These are phyloP conservation scores for Elysia chlorotica DNA, from an alignment of 1,140 invertebrate species.

Conservation along the genomic window DNA sequence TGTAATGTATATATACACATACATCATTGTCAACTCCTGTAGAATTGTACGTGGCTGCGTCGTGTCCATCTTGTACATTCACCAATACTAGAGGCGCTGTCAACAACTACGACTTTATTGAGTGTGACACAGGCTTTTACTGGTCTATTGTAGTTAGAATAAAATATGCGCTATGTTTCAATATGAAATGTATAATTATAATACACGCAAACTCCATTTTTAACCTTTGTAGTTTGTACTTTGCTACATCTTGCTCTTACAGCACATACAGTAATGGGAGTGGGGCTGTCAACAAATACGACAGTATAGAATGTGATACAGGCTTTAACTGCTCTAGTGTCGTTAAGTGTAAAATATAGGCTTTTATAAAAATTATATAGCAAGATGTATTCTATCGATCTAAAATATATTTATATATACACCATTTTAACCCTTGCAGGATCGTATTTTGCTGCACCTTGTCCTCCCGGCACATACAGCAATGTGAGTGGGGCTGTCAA, in stretches of 20 bases:
- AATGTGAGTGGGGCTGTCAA: slow-evolving; percentile 55
- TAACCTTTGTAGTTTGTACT: too few species aligned
- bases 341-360: too few species aligned
- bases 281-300: slow-evolving; percentile 54
- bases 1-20: too few species aligned
- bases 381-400: too few species aligned
- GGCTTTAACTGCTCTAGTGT: slow-evolving; percentile 59
- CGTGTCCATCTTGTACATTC: slow-evolving; percentile 56
- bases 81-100: too few species aligned
- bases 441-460: slow-evolving; percentile 48
- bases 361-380: too few species aligned
- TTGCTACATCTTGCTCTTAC: slow-evolving; percentile 48
- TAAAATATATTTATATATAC: neutral
- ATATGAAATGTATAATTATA: too few species aligned
- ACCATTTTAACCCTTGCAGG: slow-evolving; percentile 31
- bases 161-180: too few species aligned
- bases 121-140: too few species aligned
- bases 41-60: slow-evolving; percentile 48
- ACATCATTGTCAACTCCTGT: slow-evolving; percentile 3
- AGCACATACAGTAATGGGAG: slow-evolving; percentile 58
- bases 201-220: too few species aligned
- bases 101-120: too few species aligned
- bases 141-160: too few species aligned
- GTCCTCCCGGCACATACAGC: slow-evolving; percentile 57
- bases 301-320: slow-evolving; percentile 54